These are phyloP conservation scores for Andrena cerasifolii DNA, from an alignment of 1,140 invertebrate species.

Conservation along the genomic window DNA sequence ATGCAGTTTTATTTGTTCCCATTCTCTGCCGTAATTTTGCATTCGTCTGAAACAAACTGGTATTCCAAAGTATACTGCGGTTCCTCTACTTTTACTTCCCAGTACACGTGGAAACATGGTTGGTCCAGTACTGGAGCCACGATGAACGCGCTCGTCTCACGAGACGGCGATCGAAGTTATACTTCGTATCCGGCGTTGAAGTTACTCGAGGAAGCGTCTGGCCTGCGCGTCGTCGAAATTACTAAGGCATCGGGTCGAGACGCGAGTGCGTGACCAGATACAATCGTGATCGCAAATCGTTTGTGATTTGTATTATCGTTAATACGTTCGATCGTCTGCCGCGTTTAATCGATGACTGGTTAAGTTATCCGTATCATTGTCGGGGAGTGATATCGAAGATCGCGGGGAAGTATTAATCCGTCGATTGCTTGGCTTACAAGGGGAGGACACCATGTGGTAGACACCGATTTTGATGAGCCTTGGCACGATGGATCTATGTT, in stretches of 20 bases:
- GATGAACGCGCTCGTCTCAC: slow-evolving; percentile 10
- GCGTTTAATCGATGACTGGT: slow-evolving; percentile 24
- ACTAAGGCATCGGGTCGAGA: background rate
- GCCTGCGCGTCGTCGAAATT: slow-evolving; percentile 16
- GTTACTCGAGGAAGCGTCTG: background rate
- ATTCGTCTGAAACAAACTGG: background rate
- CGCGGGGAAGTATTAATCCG: too few species aligned
- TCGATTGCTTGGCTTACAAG: too few species aligned
- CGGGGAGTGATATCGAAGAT: too few species aligned
- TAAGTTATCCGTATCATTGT: slow-evolving; percentile 24
- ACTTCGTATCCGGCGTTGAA: slow-evolving; percentile 25
- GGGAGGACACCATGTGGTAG: too few species aligned
- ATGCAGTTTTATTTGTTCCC: too few species aligned
- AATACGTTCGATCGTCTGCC: slow-evolving; percentile 15
- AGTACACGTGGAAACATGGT: background rate
- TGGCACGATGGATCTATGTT: too few species aligned
- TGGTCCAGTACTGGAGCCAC: too few species aligned
- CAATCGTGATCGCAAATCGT: background rate
- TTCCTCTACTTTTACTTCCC: background rate
- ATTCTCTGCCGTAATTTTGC: too few species aligned
- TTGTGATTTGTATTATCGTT: slow-evolving; percentile 7
- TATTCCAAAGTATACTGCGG: background rate
- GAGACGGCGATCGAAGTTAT: background rate
- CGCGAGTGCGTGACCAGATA: too few species aligned
- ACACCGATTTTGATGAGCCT: too few species aligned